These are phyloP conservation scores for Oscheius sp. DNA, from an alignment of 2,888 invertebrate species.

Conservation along the genomic window DNA sequence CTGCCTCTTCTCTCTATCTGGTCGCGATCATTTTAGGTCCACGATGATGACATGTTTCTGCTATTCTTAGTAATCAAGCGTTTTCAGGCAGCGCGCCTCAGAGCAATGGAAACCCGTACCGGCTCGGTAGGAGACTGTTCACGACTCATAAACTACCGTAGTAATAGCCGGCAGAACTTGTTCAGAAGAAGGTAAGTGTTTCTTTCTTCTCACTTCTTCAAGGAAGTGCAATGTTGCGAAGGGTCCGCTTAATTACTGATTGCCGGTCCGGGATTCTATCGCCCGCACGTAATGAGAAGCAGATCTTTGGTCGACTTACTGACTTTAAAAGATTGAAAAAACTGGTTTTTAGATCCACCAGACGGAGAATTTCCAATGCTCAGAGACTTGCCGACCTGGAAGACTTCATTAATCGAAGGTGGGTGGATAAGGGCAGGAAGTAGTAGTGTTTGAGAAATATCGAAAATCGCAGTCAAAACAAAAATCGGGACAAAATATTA, in stretches of 20 bases:
- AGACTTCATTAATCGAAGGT: constrained; percentile 62
- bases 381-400: constrained; percentile 62
- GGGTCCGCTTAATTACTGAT: background rate
- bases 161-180: constrained; percentile 46
- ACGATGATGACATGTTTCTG: too few species aligned
- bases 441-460: too few species aligned
- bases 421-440: background rate
- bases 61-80: background rate
- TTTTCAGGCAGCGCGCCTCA: constrained; percentile 55
- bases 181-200: constrained; percentile 54
- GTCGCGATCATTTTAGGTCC: too few species aligned
- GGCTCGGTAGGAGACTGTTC: constrained; percentile 59
- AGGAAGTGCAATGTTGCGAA: background rate
- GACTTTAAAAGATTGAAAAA: background rate
- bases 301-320: background rate
- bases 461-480: too few species aligned
- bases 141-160: constrained; percentile 50
- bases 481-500: too few species aligned
- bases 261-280: background rate
- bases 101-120: constrained; percentile 57
- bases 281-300: background rate
- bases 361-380: constrained; percentile 61
- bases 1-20: too few species aligned
- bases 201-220: background rate
- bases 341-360: constrained; percentile 51